Base-by-base conservation (phyloP, 2,888 invertebrate genomes). In the Epistrophe grossulariae region DNA sequence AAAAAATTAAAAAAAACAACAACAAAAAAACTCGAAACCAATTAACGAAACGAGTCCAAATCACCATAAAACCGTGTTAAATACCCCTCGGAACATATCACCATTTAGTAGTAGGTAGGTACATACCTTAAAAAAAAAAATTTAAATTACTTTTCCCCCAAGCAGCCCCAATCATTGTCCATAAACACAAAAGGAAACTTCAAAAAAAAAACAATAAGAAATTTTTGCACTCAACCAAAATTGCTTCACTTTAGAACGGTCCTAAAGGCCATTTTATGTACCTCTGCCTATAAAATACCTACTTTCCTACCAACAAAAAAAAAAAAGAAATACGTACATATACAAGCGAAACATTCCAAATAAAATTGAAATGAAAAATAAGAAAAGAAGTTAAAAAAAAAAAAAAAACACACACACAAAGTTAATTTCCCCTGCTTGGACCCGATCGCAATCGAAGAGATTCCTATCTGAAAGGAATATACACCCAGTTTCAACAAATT, bases 401-500 rank as follows among this genome's bases (percentile, higher is more conserved):
- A 24, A 24, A 24, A 17, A 15, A 50, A 8, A 35, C 15, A 52
- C 38, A 40, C 24, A 17, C 17, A 17, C 8, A 76, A 77, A 71
- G 77, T 70, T 71, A 62, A 76, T 74, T 74, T 70, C 74, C 45
- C 79, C 43, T 43, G 35, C 50, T 78, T 40, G 35, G 43, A n/a
- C 72, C 31, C 9, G 52, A 40, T 52, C 52, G 50, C 72, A 59
- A 66, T 66, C 72, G 43, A n/a, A 43, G 71, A 4, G 28, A 82
- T 78, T 72, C 35, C 43, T 66, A 77, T 59, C 43, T 76, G 4
- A 68, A 52, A 62, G 48, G n/a, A 77, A 71, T 66, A 77, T 72
- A 70, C 24, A 24, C 24, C 24, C 81, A 70, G 73, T 81, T 77
- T 78, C 68, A 81, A 77, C 84, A 81, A 81, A 85, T 85, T 85